These are phyloP conservation scores for Trichomalopsis sarcophagae DNA, from an alignment of 1,140 invertebrate species.

Conservation along the genomic window DNA sequence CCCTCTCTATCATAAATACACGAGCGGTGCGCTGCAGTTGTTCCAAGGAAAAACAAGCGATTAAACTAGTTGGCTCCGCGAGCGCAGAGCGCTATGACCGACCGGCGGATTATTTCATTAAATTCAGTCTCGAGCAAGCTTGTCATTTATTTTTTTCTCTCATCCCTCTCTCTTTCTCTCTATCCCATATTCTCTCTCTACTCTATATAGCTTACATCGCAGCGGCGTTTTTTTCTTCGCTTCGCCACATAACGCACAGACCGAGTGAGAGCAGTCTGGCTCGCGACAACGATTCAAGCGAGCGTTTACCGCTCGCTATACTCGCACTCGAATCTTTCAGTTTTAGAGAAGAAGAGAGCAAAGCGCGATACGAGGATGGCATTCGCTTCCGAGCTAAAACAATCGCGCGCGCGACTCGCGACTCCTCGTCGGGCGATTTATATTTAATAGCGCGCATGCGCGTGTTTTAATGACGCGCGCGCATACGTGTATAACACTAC, in stretches of 20 bases:
- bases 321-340: background rate
- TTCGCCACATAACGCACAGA: too few species aligned
- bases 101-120: background rate
- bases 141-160: background rate
- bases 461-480: slow-evolving; percentile 44
- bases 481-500: background rate
- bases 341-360: background rate
- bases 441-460: slow-evolving; percentile 54
- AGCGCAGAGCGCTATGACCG: background rate
- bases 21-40: background rate
- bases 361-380: background rate
- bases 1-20: too few species aligned
- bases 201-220: background rate
- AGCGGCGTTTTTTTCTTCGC: background rate
- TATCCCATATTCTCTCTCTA: background rate
- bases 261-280: too few species aligned
- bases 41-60: slow-evolving; percentile 33
- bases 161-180: background rate
- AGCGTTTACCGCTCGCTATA: background rate
- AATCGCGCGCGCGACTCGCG: slow-evolving; percentile 5
- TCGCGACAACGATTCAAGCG: background rate
- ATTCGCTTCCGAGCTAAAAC: slow-evolving; percentile 20
- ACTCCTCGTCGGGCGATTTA: slow-evolving; percentile 53
- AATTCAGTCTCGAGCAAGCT: background rate
- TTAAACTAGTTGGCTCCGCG: slow-evolving; percentile 32